phyloP scores from a whole-genome alignment of 1,140 invertebrate genomes.

The Eupristina koningsbergeri region DNA sequence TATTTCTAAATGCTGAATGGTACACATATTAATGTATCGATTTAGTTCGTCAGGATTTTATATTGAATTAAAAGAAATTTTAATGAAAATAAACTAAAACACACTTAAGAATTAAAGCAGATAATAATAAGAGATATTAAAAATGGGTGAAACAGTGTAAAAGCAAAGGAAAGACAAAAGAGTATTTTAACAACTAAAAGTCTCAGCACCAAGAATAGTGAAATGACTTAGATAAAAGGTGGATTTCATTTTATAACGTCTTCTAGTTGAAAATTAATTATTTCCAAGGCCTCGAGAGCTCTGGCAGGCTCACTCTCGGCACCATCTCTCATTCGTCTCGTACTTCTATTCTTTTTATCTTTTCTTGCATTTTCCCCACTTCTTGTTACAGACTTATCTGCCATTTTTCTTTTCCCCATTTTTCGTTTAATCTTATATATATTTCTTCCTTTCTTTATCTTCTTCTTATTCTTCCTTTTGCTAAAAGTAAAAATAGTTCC shows the following conservation, averaged over 20 bases:
- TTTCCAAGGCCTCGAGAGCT: constrained; percentile 41
- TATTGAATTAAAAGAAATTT: too few species aligned
- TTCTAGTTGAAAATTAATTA: constrained; percentile 57
- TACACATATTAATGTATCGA: too few species aligned
- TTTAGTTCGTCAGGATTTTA: too few species aligned
- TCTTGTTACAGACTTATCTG: neutral
- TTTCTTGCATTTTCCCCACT: neutral
- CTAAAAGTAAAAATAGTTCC: constrained; percentile 43
- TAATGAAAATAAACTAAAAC: neutral
- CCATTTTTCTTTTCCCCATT: neutral
- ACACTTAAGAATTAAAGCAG: neutral
- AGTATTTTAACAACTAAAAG: constrained; percentile 4
- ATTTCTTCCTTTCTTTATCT: neutral
- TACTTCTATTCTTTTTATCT: constrained; percentile 15
- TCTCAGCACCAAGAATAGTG: neutral
- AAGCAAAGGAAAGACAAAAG: constrained; percentile 7
- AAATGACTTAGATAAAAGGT: neutral
- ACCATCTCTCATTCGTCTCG: constrained; percentile 4
- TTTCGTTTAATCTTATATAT: neutral
- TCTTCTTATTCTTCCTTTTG: too few species aligned
- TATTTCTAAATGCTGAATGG: too few species aligned
- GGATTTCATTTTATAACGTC: constrained; percentile 50
- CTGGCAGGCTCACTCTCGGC: neutral
- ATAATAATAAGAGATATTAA: neutral
- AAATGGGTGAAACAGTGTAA: neutral